Evolutionary conservation across 2,113 vertebrate genomes (phyloP), one percentile per base, ranked within the genome.

Genomic region (Baryphthengus martii): DNA sequence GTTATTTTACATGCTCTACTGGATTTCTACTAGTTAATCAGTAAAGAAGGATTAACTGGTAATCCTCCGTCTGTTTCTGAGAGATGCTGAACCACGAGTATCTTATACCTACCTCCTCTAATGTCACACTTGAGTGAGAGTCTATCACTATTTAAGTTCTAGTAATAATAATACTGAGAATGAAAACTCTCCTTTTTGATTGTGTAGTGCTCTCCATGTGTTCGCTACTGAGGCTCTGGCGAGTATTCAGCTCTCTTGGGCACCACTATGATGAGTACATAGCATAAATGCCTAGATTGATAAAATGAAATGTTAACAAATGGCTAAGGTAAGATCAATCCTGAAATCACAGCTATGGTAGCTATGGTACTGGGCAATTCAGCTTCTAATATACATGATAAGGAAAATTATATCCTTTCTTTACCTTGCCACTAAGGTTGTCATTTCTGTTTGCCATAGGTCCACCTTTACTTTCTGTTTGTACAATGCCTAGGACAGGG

Each of bases 271-370:
- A 71, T 49, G 52, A 81, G 26, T 61, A 55, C 24, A 45, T 8
- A 53, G n/a, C 70, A 63, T 47, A 93, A 81, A 85, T 58, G 23
- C 67, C 82, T 84, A 67, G 37, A 63, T 2, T 85, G 71, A 74
- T 92, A 55, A 91, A 81, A 76, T 47, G 58, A 81, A 79, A 95
- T 82, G 35, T 79, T 89, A 87, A 89, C 47, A 93, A 77, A 75
- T 23, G 72, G 42, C 52, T 67, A 83, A 76, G 61, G 35, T 42
- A 94, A 84, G 53, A 82, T 67, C 56, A 95, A 8, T 90, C 39
- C n/a, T 49, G 78, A 85, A 91, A 73, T 65, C 8, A 7, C 65
- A 86, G 59, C 40, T n/a, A n/a, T 17, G 23, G 66, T 88, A 92
- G 62, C 50, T 74, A 83, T 53, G 44, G 71, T 56, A 94, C 90